phyloP scores from a whole-genome alignment of 2,113 vertebrate species.

The Scalopus aquaticus region DNA sequence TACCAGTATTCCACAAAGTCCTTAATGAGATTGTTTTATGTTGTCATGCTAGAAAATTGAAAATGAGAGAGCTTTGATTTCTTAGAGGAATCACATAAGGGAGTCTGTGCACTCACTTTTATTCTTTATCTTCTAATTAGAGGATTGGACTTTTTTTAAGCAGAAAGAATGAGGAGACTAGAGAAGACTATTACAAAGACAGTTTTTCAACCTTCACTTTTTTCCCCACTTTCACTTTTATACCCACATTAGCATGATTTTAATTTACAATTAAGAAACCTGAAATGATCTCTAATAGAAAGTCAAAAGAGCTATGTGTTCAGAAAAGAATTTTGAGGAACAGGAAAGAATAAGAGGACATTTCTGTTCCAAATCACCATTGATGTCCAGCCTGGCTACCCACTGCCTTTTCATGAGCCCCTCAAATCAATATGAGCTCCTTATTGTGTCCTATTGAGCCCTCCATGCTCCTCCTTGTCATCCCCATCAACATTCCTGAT shows the following conservation, averaged over 20 bases:
- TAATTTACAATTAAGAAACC: conserved; percentile 60
- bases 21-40: conserved; percentile 74
- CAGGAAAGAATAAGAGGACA: not conserved
- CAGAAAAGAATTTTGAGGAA: conserved; percentile 1
- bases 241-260: conserved; percentile 36
- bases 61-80: conserved; percentile 76
- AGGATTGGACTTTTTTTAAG: conserved; percentile 24
- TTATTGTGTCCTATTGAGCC: no score
- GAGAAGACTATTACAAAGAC: conserved; percentile 26
- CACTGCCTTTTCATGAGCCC: fast-evolving
- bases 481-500: not conserved
- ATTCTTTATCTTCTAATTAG: conserved; percentile 69
- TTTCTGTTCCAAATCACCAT: not conserved
- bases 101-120: conserved; percentile 8
- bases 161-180: not conserved
- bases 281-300: conserved; percentile 31
- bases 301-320: not conserved
- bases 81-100: conserved; percentile 52
- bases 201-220: conserved; percentile 34
- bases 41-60: conserved; percentile 61
- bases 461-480: fast-evolving
- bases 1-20: not conserved
- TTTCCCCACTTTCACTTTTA: conserved; percentile 8
- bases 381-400: not conserved
- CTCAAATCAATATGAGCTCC: fast-evolving